Evolutionary conservation across 2,888 invertebrate genomes (phyloP).

Genomic region (Azorinus chamasolen): DNA sequence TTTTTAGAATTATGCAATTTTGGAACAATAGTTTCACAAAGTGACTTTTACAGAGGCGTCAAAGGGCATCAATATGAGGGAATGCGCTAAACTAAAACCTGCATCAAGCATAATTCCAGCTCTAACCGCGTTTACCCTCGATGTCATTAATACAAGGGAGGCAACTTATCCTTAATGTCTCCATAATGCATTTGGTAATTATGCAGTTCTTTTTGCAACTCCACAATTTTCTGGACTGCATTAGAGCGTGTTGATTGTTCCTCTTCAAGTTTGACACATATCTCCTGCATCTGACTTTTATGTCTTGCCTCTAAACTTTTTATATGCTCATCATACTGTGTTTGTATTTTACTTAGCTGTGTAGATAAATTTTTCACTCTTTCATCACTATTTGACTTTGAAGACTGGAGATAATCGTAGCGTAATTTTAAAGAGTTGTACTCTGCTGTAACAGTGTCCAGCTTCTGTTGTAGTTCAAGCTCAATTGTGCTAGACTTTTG

Average conservation of each 20-base stretch:
- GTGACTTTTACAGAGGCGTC: no score
- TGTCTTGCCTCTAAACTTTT: constrained; percentile 67
- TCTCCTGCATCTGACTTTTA: constrained; percentile 63
- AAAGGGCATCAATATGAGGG: no score
- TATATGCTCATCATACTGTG: constrained; percentile 75
- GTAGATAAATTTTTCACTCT: constrained; percentile 63
- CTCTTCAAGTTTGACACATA: constrained; percentile 71
- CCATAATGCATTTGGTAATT: constrained; percentile 78
- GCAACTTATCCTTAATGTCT: constrained; percentile 49
- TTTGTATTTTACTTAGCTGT: constrained; percentile 66
- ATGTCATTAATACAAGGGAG: constrained; percentile 44
- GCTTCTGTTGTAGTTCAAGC: constrained; percentile 55
- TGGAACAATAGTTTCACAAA: no score
- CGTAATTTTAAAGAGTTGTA: constrained; percentile 33
- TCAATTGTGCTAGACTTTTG: constrained; percentile 33
- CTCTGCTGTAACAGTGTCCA: constrained; percentile 60
- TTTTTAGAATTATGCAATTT: no score
- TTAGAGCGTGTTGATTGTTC: constrained; percentile 75
- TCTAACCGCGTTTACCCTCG: no score
- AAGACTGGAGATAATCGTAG: constrained; percentile 48
- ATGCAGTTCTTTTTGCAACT: constrained; percentile 76
- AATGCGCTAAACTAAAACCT: no score
- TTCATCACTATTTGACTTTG: constrained; percentile 59
- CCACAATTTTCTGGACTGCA: constrained; percentile 76
- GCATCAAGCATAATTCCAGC: no score